Evolutionary conservation across 2,797 vertebrate genomes (phyloP), one percentile per base, ranked within the genome.

Genomic region (Scarus forsteni): DNA sequence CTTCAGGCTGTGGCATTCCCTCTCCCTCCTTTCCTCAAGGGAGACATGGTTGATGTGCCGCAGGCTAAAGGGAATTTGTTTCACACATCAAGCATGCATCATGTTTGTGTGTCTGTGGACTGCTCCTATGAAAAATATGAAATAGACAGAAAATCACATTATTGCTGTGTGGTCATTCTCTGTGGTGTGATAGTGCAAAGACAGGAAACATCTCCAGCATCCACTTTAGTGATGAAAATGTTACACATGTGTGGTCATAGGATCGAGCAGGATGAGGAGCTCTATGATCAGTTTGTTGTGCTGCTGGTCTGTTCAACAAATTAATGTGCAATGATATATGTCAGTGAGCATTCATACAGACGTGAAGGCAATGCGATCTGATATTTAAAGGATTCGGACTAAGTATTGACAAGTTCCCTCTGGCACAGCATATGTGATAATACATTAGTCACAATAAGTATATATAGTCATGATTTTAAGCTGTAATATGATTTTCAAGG

Each of bases 1-100:
- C 83, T 70, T 73, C 59, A 8, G 66, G 71, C 72, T 66, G 44
- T 54, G 46, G 55, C 36, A 16, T 58, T 77, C 43, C 48, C 52
- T 66, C 73, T 69, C 43, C 34, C 56, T 63, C n/a, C n/a, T 64
- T 58, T 35, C 42, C 83, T 70, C 75, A 57, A 8, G 85, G 77
- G 86, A 84, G 73, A 74, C 73, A 13, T 10, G 73, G 62, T 65
- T 79, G 82, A 90, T 81, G 73, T 70, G 73, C 81, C 18, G 56
- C 53, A 0, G 81, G 83, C 81, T 71, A 72, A 85, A 85, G 73
- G 79, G 83, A 86, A 84, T 89, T 87, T 85, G 83, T 88, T 87
- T 70, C 56, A 77, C 75, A 76, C 81, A 84, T 90, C 81, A 83
- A 81, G 73, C 59, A 82, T 79, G 85, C 82, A 72, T 83, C 76